Base-by-base conservation (phyloP, 2,888 invertebrate genomes). In the Ptilodon capucinus region DNA sequence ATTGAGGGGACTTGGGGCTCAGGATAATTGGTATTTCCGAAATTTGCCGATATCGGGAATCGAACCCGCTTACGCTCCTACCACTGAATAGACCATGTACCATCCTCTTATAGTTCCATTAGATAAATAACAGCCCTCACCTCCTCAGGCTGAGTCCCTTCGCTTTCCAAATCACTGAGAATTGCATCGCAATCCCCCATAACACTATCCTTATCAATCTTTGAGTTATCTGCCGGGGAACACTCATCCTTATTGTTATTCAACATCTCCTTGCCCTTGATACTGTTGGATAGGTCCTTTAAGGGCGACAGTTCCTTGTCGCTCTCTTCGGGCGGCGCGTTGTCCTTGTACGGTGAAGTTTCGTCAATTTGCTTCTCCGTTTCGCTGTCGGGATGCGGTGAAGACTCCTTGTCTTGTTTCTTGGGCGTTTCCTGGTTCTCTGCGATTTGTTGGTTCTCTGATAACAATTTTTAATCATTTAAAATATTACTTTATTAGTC, bases 161-260 rank as follows among this genome's bases (percentile, higher is more conserved):
- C 96, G 71, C 97, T 97, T 76, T 97, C 97, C 73, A 96, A 94
- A 70, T 96, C 97, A 54, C 96, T 96, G 71, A 95, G 91, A n/a
- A 76, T 68, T 0, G 68, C 65, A 35, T 65, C 81, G 4, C 83
- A 86, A 45, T 95, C 95, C 0, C 94, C 95, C 64, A 93, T 91
- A 0, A 93, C 89, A 55, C 94, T 93, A 48, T 94, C 94, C 74
- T 94, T 93, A 46, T 93, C 93, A 2, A 83, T 58, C 56, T 91
- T 90, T 2, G 64, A 74, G 28, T 84, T 83, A 32, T 92, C 91
- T 0, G 83, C 71, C 44, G 86, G 89, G 0, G 89, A 86, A 66
- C 85, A 79, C 39, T 89, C 91, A 11, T 90, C 91, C 65, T 90
- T 90, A 63, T 90, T 91, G 59, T 90, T 91, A 25, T 91, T 91